Conservation (phyloP, 2,888 invertebrate genomes). For the Serripes groenlandicus region DNA sequence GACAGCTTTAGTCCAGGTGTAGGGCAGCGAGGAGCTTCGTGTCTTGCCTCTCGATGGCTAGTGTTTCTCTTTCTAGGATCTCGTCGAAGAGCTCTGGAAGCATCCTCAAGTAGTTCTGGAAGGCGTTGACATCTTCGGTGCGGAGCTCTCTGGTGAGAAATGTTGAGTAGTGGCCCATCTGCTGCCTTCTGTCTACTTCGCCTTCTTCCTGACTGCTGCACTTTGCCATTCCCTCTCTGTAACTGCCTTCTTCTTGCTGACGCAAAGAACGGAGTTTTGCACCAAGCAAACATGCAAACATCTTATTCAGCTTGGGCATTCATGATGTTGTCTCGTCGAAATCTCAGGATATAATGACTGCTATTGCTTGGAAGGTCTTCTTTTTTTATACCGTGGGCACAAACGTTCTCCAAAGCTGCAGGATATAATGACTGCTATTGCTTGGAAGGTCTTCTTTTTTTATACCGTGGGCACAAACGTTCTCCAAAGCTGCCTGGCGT, state of each 20-base stretch:
- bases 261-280: too few species aligned
- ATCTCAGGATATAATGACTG: neutral
- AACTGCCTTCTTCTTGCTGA: neutral
- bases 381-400: neutral
- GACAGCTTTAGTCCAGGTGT: slow-evolving; percentile 7
- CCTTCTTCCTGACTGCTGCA: slow-evolving; percentile 2
- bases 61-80: too few species aligned
- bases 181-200: neutral
- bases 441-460: neutral
- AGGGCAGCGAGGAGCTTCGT: slow-evolving; percentile 1
- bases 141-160: neutral
- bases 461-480: neutral
- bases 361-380: neutral
- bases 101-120: too few species aligned
- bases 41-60: neutral
- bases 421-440: neutral
- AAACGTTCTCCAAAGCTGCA: neutral
- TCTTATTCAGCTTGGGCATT: neutral
- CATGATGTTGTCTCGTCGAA: neutral
- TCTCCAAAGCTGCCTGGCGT: neutral
- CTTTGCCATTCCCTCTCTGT: neutral
- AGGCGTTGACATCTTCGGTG: too few species aligned
- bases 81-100: too few species aligned
- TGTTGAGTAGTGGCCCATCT: neutral
- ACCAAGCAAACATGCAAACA: too few species aligned